These are phyloP conservation scores for Antigone vipio DNA, from an alignment of 2,113 vertebrate genomes.

Conservation along the genomic window DNA sequence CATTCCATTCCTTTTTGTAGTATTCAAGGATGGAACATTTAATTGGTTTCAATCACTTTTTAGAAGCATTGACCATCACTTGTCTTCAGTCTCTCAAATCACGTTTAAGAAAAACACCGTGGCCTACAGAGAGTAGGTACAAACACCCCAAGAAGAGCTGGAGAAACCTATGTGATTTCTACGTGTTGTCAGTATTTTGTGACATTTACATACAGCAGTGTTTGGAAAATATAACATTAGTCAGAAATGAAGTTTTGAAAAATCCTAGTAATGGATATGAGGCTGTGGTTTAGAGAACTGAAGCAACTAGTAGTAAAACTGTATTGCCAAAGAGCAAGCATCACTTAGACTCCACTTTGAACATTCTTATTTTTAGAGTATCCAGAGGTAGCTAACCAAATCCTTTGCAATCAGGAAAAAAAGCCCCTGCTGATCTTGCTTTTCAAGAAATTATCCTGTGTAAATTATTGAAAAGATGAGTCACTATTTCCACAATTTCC, in stretches of 20 bases:
- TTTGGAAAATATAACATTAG: not conserved
- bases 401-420: not conserved
- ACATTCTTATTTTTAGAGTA: not conserved
- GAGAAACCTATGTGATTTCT: not conserved
- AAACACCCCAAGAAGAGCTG: not conserved
- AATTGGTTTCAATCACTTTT: not conserved
- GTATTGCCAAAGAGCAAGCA: not conserved
- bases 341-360: not conserved
- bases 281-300: not conserved
- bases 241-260: not conserved
- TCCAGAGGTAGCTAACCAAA: not conserved
- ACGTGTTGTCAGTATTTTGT: not conserved
- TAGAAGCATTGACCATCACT: not conserved
- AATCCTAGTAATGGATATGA: not conserved
- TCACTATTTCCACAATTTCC: constrained; percentile 37
- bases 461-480: constrained; percentile 60
- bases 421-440: not conserved
- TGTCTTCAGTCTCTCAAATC: not conserved
- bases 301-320: not conserved
- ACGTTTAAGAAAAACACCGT: not conserved
- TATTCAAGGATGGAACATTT: not conserved
- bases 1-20: not conserved
- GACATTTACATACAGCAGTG: not conserved
- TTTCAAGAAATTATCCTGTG: constrained; percentile 43
- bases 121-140: not conserved